Conservation (phyloP, 2,888 invertebrate species). For the Anarsia innoxiella region DNA sequence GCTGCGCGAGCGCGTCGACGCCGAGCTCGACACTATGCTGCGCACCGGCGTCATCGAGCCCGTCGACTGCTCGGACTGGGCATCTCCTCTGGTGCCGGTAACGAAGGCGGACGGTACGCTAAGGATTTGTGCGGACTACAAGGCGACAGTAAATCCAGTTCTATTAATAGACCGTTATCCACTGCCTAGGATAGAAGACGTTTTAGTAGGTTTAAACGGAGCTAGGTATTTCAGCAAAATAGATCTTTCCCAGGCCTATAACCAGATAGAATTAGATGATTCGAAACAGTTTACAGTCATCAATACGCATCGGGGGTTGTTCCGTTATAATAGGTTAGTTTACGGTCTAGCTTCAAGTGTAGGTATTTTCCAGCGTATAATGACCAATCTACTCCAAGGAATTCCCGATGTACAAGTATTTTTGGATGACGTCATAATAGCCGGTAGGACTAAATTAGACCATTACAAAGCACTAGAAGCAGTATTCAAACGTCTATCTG, state of each 20-base stretch:
- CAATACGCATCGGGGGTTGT: slow-evolving; percentile 17
- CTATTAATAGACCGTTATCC: slow-evolving; percentile 24
- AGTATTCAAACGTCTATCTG: neutral
- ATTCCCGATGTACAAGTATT: slow-evolving; percentile 5
- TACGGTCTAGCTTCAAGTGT: slow-evolving; percentile 11
- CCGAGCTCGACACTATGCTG: slow-evolving; percentile 11
- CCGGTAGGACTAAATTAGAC: too few relatives aligned
- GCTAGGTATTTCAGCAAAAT: slow-evolving; percentile 14
- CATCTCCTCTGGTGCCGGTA: slow-evolving; percentile 23
- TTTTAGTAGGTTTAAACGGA: slow-evolving; percentile 17
- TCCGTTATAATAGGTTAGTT: slow-evolving; percentile 7
- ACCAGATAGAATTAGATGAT: slow-evolving; percentile 17
- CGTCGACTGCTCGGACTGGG: slow-evolving; percentile 23
- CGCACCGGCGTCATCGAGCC: slow-evolving; percentile 21
- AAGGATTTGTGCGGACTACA: slow-evolving; percentile 24
- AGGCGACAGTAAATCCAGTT: slow-evolving; percentile 22
- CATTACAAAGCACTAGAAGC: neutral
- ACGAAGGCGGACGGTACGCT: slow-evolving; percentile 23
- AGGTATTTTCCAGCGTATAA: slow-evolving; percentile 14
- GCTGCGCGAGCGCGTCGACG: slow-evolving; percentile 16
- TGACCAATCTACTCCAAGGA: slow-evolving; percentile 7
- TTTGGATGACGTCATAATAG: too few relatives aligned
- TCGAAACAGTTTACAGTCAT: slow-evolving; percentile 19
- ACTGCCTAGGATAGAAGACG: slow-evolving; percentile 21
- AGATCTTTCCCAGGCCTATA: slow-evolving; percentile 15